Conservation (phyloP, 2,888 invertebrate species). For the Celastrina argiolus region DNA sequence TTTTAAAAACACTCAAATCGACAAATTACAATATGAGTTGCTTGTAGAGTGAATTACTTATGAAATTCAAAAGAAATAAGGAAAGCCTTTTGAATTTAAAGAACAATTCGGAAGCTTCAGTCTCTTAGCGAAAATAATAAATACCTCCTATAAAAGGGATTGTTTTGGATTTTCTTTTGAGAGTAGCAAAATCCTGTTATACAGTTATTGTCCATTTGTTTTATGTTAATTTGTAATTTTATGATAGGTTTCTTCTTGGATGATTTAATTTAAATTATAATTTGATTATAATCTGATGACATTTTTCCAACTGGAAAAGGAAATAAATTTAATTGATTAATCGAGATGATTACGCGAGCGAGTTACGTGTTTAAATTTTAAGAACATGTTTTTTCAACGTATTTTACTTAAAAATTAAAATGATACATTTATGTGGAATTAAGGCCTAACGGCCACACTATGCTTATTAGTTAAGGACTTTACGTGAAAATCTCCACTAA, state of each 20-base stretch:
- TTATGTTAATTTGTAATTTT: background rate
- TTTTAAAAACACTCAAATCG: background rate
- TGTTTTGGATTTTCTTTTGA: background rate
- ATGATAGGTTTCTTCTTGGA: background rate
- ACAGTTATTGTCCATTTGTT: background rate
- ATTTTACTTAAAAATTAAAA: no score
- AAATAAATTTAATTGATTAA: no score
- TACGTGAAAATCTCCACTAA: no score
- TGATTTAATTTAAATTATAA: background rate
- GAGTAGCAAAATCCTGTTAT: background rate
- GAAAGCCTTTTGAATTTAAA: background rate
- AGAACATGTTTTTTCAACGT: no score
- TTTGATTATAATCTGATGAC: no score
- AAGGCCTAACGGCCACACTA: no score
- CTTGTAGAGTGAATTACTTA: background rate
- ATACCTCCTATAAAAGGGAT: background rate
- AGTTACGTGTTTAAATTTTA: no score
- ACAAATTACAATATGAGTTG: background rate
- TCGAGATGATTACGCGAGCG: no score
- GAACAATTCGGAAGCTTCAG: background rate
- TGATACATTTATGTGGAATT: no score
- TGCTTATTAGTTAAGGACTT: no score
- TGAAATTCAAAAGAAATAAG: background rate
- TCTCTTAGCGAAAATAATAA: background rate
- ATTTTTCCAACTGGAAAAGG: background rate